phyloP scores from a whole-genome alignment of 1,140 invertebrate genomes.

The Drosophila santomea region DNA sequence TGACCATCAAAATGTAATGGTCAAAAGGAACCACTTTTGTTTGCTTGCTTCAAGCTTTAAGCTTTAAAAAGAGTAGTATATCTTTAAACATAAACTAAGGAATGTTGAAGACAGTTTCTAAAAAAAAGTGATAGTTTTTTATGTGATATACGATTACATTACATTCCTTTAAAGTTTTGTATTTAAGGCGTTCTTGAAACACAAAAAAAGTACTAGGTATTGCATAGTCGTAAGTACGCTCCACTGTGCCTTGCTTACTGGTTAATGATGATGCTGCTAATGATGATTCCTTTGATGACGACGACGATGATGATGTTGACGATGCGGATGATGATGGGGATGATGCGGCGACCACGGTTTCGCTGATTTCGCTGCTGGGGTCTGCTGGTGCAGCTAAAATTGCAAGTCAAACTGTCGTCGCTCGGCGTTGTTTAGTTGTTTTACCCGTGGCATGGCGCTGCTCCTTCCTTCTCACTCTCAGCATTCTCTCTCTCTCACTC shows the following conservation, averaged over 20 bases:
- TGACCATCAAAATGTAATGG: constrained; percentile 3
- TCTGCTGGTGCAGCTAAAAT: constrained; percentile 60
- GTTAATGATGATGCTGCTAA: constrained; percentile 35
- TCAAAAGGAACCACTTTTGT: not conserved
- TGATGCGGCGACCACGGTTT: constrained; percentile 49
- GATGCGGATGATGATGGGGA: constrained; percentile 36
- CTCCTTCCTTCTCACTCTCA: not conserved
- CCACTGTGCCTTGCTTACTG: not conserved
- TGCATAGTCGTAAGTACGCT: constrained; percentile 8
- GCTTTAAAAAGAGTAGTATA: not conserved
- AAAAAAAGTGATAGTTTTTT: not conserved
- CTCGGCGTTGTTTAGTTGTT: constrained; percentile 74
- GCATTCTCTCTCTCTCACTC: not conserved
- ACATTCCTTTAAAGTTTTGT: not conserved
- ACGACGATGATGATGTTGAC: constrained; percentile 20
- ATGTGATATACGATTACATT: no score
- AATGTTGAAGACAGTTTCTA: no score
- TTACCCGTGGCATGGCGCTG: constrained; percentile 43
- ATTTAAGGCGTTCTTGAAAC: not conserved
- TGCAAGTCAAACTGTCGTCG: constrained; percentile 82
- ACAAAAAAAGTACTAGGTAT: constrained; percentile 5
- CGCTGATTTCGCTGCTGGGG: constrained; percentile 46
- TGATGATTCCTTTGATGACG: constrained; percentile 48
- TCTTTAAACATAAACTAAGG: no score
- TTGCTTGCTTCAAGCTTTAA: not conserved